Evolutionary conservation across 1,140 invertebrate genomes (phyloP).

Genomic region (Mizuhopecten yessoensis): DNA sequence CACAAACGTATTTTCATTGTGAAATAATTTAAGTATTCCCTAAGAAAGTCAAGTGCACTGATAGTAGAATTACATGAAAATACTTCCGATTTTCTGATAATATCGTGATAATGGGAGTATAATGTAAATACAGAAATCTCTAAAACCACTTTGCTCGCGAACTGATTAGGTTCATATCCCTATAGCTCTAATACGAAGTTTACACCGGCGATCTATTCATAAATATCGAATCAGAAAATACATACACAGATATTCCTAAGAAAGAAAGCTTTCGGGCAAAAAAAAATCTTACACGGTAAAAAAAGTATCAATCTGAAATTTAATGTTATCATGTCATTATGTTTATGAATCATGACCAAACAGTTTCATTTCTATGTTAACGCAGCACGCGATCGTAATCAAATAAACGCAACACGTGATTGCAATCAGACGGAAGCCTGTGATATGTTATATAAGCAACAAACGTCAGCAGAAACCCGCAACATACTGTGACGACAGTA

Average conservation of each 20-base stretch:
- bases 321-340: not conserved
- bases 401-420: no score
- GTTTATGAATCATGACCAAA: not conserved
- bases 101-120: not conserved
- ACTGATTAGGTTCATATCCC: not conserved
- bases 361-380: not conserved
- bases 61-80: constrained; percentile 1
- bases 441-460: no score
- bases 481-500: not conserved
- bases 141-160: not conserved
- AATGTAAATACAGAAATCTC: not conserved
- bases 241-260: not conserved
- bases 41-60: not conserved
- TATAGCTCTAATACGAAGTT: not conserved
- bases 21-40: not conserved
- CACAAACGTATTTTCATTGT: not conserved
- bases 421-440: no score
- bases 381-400: not conserved
- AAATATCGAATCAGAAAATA: not conserved
- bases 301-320: not conserved
- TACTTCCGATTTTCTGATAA: constrained; percentile 6
- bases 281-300: no score
- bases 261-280: not conserved
- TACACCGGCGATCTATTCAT: not conserved
- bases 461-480: no score